Percentiles rank a stretch among this genome's conserved stretches.
These are phyloP conservation scores for Lasioglossum pauxillum DNA, from an alignment of 2,888 invertebrate species.

Conservation along the genomic window DNA sequence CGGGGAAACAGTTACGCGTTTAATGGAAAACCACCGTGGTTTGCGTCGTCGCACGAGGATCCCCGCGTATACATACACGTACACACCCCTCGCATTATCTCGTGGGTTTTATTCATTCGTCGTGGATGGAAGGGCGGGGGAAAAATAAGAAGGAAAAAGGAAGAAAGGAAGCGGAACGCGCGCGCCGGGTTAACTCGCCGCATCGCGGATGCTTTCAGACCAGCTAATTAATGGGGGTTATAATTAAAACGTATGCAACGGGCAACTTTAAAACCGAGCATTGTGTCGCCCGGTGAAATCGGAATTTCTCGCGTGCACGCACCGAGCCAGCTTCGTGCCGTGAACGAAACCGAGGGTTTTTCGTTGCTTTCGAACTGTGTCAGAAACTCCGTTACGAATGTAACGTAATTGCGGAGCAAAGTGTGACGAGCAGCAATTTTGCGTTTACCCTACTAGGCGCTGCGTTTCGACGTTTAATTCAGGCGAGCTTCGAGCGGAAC, in stretches of 20 bases:
- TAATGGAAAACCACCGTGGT: slow-evolving; percentile 45
- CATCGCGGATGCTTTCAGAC: slow-evolving; percentile 53
- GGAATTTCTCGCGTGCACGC: slow-evolving; percentile 1
- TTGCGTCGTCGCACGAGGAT: slow-evolving; percentile 24
- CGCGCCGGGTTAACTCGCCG: slow-evolving; percentile 46
- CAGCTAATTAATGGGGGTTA: slow-evolving; percentile 71
- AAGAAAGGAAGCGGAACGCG: slow-evolving; percentile 4
- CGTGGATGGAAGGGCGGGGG: slow-evolving; percentile 16
- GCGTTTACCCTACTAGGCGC: background rate
- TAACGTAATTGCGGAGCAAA: background rate
- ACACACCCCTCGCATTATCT: slow-evolving; percentile 50
- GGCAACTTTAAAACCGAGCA: slow-evolving; percentile 20
- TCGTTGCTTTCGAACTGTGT: slow-evolving; percentile 19
- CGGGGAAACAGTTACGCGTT: slow-evolving; percentile 52
- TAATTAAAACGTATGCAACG: slow-evolving; percentile 63
- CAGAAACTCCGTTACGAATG: background rate
- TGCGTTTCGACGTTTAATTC: background rate
- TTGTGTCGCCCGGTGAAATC: slow-evolving; percentile 1
- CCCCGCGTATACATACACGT: slow-evolving; percentile 3
- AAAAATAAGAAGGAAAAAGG: background rate
- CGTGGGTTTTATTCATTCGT: slow-evolving; percentile 65
- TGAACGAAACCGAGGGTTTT: background rate
- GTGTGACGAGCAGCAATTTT: background rate
- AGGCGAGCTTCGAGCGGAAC: background rate
- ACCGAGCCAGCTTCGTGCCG: background rate